Evolutionary conservation across 2,888 invertebrate species (phyloP).

Genomic region (Congeria kusceri): DNA sequence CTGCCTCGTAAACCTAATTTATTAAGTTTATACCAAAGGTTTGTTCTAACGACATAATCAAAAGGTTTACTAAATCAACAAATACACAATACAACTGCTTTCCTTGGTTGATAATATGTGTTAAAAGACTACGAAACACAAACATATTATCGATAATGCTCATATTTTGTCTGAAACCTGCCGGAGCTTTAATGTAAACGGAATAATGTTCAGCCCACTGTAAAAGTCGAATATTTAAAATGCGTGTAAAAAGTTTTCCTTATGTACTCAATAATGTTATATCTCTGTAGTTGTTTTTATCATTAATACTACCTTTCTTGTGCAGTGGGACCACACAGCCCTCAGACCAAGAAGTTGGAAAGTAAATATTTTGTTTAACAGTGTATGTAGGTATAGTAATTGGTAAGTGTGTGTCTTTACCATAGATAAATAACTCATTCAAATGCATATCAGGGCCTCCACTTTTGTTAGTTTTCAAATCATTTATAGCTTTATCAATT

Average conservation of each 20-base stretch:
- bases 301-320: constrained; percentile 7
- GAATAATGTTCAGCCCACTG: constrained; percentile 5
- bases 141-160: constrained; percentile 3
- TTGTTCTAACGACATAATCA: neutral
- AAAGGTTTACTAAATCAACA: neutral
- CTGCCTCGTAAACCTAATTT: neutral
- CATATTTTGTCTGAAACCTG: constrained; percentile 12
- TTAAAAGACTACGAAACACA: constrained; percentile 3
- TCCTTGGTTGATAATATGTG: neutral
- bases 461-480: constrained; percentile 5
- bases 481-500: constrained; percentile 8
- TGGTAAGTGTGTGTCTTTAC: neutral
- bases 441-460: constrained; percentile 3
- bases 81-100: neutral
- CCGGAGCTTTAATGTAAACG: constrained; percentile 9
- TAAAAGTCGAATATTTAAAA: constrained; percentile 1
- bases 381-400: neutral
- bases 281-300: constrained; percentile 7
- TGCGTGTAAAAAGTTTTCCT: constrained; percentile 6
- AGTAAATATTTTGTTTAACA: constrained; percentile 13
- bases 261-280: neutral
- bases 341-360: constrained; percentile 1
- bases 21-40: neutral
- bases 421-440: constrained; percentile 13
- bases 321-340: constrained; percentile 6